phyloP scores from a whole-genome alignment of 2,888 invertebrate genomes.

The Euclidia mi region DNA sequence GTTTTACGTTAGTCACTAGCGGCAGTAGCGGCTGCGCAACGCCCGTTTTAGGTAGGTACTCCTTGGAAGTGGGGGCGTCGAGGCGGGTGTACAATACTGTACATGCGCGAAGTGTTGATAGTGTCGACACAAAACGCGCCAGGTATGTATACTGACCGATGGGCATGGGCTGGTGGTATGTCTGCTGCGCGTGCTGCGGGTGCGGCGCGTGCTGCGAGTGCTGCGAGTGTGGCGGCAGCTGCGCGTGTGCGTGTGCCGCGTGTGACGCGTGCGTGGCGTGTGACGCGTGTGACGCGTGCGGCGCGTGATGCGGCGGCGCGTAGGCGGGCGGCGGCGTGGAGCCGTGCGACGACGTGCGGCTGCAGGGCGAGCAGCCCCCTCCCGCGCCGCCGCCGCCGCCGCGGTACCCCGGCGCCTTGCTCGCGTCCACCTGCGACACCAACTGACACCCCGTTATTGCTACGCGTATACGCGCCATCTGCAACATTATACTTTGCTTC shows the following conservation, averaged over 20 bases:
- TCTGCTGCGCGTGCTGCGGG: constrained; percentile 36
- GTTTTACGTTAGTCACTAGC: too few relatives aligned
- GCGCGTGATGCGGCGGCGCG: constrained; percentile 52
- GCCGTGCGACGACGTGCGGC: constrained; percentile 86
- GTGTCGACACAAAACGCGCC: too few relatives aligned
- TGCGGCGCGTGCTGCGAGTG: not conserved
- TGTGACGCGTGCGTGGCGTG: not conserved
- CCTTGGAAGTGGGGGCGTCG: too few relatives aligned
- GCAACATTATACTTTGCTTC: too few relatives aligned
- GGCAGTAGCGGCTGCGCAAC: too few relatives aligned
- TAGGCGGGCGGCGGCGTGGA: constrained; percentile 83
- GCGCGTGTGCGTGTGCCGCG: not conserved
- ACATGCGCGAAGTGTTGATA: constrained; percentile 14
- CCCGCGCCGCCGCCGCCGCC: constrained; percentile 92
- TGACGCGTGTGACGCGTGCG: constrained; percentile 32
- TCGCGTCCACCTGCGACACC: constrained; percentile 92
- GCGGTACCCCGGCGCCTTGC: constrained; percentile 97
- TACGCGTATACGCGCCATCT: too few relatives aligned
- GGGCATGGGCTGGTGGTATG: constrained; percentile 69
- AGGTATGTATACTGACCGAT: constrained; percentile 40
- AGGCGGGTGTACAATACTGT: too few relatives aligned
- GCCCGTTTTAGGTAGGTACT: too few relatives aligned
- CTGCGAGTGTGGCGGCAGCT: not conserved
- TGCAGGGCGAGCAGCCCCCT: constrained; percentile 93
- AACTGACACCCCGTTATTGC: constrained; percentile 1